Conservation (phyloP, 2,888 invertebrate species). For the Hedychridium roseum region DNA sequence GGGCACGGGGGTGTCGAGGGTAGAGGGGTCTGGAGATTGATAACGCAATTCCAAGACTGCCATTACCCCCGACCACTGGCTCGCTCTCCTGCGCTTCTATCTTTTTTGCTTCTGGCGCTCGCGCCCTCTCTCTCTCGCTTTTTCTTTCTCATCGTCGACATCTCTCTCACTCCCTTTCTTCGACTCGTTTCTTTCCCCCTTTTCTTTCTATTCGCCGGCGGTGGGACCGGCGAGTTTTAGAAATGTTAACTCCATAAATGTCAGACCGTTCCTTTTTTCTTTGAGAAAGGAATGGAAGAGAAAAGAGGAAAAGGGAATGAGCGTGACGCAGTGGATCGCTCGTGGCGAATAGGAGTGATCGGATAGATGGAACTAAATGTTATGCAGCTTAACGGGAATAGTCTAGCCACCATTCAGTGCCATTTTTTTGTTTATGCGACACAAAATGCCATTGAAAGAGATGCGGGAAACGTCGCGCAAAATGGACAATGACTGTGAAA, state of each 20-base stretch:
- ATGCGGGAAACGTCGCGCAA: too few species aligned
- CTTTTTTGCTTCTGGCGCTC: constrained; percentile 55
- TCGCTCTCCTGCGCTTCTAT: constrained; percentile 59
- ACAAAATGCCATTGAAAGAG: too few species aligned
- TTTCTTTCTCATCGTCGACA: constrained; percentile 36
- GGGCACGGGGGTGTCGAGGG: constrained; percentile 43
- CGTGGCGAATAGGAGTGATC: constrained; percentile 31
- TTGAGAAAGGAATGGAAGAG: constrained; percentile 15
- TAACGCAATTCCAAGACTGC: constrained; percentile 65
- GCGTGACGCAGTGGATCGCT: constrained; percentile 22
- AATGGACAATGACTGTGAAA: too few species aligned
- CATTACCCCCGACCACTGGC: constrained; percentile 60
- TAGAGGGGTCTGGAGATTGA: constrained; percentile 61
- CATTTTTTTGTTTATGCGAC: too few species aligned
- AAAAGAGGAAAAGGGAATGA: constrained; percentile 7
- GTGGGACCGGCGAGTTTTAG: constrained; percentile 62
- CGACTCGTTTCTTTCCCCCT: constrained; percentile 49
- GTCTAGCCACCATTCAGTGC: too few species aligned
- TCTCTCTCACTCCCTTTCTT: not conserved
- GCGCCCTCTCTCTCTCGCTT: constrained; percentile 38
- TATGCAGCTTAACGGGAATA: not conserved
- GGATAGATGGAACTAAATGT: constrained; percentile 20
- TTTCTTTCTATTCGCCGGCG: constrained; percentile 24
- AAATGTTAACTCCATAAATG: constrained; percentile 63
- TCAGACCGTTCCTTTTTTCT: constrained; percentile 52